phyloP scores from a whole-genome alignment of 2,113 vertebrate genomes.

The Nannobrachium achirus region DNA sequence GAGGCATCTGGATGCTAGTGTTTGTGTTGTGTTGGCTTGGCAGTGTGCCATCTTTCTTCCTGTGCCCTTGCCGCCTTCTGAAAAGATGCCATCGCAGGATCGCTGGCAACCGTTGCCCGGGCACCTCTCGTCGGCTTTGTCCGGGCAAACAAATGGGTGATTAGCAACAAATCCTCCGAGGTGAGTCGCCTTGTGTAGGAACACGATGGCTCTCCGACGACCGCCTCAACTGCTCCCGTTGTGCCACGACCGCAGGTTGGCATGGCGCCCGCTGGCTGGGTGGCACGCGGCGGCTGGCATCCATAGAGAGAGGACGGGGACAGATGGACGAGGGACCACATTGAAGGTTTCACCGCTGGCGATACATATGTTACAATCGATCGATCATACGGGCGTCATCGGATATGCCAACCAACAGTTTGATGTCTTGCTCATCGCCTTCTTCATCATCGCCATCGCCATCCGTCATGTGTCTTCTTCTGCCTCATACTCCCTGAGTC shows the following conservation, averaged over 20 bases:
- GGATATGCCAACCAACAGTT: conserved; percentile 13
- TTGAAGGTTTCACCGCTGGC: conserved; percentile 19
- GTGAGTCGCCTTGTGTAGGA: conserved; percentile 56
- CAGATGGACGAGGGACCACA: conserved; percentile 6
- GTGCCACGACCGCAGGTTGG: conserved; percentile 44
- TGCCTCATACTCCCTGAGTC: conserved; percentile 38
- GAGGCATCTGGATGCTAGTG: conserved; percentile 56
- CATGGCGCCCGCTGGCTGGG: conserved; percentile 52
- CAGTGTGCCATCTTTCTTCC: conserved; percentile 64
- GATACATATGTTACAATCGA: conserved; percentile 5
- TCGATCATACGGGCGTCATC: conserved; percentile 17
- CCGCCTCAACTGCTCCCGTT: conserved; percentile 28
- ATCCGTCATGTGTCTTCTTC: conserved; percentile 21
- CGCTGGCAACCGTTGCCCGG: conserved; percentile 61
- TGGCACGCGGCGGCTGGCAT: conserved; percentile 59
- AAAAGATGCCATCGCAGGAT: conserved; percentile 68
- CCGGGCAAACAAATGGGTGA: conserved; percentile 60
- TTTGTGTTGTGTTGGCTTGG: conserved; percentile 63
- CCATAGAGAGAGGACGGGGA: conserved; percentile 14
- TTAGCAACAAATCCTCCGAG: conserved; percentile 63
- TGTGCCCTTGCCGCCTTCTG: conserved; percentile 43
- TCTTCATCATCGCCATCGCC: conserved; percentile 38
- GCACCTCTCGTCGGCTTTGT: conserved; percentile 65
- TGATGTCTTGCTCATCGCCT: conserved; percentile 21
- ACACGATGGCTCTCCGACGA: conserved; percentile 31